Evolutionary conservation across 2,797 vertebrate genomes (phyloP).

Genomic region (Lycodopsis pacificus): DNA sequence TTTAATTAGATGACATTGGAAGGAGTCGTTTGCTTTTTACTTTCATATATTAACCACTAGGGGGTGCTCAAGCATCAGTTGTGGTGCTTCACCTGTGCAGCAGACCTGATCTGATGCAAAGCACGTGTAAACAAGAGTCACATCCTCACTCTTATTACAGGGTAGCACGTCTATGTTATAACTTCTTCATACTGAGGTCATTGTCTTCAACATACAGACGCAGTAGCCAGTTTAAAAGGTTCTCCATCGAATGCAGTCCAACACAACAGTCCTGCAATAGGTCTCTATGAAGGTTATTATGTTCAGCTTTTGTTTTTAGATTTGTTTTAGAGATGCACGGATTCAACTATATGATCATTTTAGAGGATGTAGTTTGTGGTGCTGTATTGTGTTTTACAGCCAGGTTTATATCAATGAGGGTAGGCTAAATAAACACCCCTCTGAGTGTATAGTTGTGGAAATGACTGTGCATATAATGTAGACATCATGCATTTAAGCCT

Average conservation of each 20-base stretch:
- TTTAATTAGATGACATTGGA: slow-evolving; percentile 15
- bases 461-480: neutral
- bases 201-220: neutral
- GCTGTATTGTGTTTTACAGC: neutral
- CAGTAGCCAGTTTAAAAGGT: neutral
- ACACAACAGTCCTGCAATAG: neutral
- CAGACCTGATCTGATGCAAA: slow-evolving; percentile 4
- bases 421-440: neutral
- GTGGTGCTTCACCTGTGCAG: neutral
- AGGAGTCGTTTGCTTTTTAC: neutral
- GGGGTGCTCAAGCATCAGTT: slow-evolving; percentile 20
- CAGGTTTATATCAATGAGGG: neutral
- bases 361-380: neutral
- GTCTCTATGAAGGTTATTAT: neutral
- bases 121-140: neutral
- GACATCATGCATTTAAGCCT: neutral
- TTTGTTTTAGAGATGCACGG: neutral
- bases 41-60: slow-evolving; percentile 40
- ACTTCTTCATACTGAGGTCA: neutral
- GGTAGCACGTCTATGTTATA: no score
- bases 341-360: neutral
- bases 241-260: neutral
- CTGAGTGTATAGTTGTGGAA: neutral
- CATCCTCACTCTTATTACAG: neutral
- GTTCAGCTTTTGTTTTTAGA: neutral